phyloP scores from a whole-genome alignment of 2,113 vertebrate genomes.

The Pithys albifrons region DNA sequence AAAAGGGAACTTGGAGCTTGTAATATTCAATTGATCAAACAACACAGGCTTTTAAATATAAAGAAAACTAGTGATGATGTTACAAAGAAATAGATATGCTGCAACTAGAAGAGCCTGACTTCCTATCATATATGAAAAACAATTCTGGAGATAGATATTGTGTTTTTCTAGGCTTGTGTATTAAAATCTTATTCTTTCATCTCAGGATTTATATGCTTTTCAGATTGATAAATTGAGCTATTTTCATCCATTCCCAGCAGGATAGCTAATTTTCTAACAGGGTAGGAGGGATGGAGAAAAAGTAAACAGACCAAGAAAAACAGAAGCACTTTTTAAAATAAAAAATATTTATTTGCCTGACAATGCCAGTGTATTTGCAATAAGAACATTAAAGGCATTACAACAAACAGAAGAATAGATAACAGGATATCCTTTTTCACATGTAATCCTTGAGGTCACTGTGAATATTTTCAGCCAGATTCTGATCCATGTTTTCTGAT shows the following conservation, averaged over 20 bases:
- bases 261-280: background rate
- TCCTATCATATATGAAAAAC: background rate
- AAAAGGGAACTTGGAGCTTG: background rate
- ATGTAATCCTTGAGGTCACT: background rate
- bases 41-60: background rate
- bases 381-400: background rate
- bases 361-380: background rate
- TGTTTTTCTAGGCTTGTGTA: background rate
- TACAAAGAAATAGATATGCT: background rate
- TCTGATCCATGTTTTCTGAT: background rate
- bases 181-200: background rate
- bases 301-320: background rate
- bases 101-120: background rate
- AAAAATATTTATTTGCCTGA: background rate
- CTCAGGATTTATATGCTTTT: background rate
- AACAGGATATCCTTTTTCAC: background rate
- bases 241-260: background rate
- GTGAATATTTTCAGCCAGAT: background rate
- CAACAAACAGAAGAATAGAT: background rate
- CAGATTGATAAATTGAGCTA: background rate
- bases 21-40: background rate
- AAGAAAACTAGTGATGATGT: background rate
- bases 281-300: background rate
- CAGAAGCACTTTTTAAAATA: background rate
- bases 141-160: background rate